Conservation (phyloP, 2,888 invertebrate genomes). For the Pyralis farinalis region DNA sequence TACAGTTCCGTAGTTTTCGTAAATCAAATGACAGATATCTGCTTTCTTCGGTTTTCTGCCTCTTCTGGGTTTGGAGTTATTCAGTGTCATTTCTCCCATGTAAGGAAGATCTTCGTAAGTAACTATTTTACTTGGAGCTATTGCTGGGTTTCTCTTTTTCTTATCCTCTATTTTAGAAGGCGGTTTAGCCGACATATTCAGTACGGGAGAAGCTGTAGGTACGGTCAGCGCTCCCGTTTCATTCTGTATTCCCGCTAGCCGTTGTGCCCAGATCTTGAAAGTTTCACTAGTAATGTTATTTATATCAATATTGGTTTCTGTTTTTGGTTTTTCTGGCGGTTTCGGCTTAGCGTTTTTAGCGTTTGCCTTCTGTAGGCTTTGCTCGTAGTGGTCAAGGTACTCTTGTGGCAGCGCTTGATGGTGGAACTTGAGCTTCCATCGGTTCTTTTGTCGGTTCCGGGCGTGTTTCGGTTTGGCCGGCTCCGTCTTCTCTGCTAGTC, state of each 20-base stretch:
- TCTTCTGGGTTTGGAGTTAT: slow-evolving; percentile 91
- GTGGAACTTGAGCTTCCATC: slow-evolving; percentile 89
- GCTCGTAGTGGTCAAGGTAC: slow-evolving; percentile 90
- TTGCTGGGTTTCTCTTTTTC: slow-evolving; percentile 60
- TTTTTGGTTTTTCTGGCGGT: slow-evolving; percentile 53
- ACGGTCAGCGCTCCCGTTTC: slow-evolving; percentile 59
- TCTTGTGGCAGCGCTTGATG: slow-evolving; percentile 90
- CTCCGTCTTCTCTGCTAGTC: slow-evolving; percentile 47
- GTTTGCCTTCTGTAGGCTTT: slow-evolving; percentile 81
- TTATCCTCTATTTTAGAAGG: slow-evolving; percentile 47
- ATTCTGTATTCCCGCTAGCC: slow-evolving; percentile 87
- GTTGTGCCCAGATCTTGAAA: slow-evolving; percentile 87
- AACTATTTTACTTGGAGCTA: slow-evolving; percentile 75
- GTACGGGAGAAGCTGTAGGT: slow-evolving; percentile 33
- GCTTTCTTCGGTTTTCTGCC: slow-evolving; percentile 96
- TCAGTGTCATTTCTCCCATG: slow-evolving; percentile 95
- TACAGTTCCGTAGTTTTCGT: slow-evolving; percentile 94
- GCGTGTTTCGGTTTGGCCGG: slow-evolving; percentile 54
- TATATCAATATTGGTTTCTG: slow-evolving; percentile 55
- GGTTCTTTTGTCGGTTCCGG: slow-evolving; percentile 81
- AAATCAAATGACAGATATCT: slow-evolving; percentile 94
- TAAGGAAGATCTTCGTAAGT: slow-evolving; percentile 93
- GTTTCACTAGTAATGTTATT: slow-evolving; percentile 82
- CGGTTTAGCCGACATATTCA: slow-evolving; percentile 46
- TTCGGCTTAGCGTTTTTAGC: slow-evolving; percentile 53